Evolutionary conservation across 1,140 invertebrate genomes (phyloP).

Genomic region (Sogatella furcifera): DNA sequence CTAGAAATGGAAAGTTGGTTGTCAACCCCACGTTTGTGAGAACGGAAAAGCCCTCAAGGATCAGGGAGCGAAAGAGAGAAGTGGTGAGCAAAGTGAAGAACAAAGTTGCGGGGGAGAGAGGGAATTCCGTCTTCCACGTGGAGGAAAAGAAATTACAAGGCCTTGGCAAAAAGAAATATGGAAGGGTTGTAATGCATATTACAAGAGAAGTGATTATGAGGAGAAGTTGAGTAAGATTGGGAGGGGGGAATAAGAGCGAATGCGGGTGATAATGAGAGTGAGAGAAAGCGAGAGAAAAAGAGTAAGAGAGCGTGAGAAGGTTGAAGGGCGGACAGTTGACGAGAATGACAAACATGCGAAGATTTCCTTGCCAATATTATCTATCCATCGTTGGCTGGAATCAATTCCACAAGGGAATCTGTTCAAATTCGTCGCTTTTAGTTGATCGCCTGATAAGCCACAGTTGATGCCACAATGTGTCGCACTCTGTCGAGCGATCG

Average conservation of each 20-base stretch:
- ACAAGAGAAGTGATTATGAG: neutral
- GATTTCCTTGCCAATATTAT: neutral
- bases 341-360: no score
- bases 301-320: no score
- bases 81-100: neutral
- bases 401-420: no score
- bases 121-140: conserved; percentile 5
- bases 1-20: no score
- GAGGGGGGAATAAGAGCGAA: neutral
- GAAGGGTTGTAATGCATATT: conserved; percentile 11
- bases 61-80: neutral
- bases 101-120: conserved; percentile 1
- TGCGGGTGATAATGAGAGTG: neutral
- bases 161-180: neutral
- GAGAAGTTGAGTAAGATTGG: neutral
- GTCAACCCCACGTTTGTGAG: no score
- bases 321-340: no score
- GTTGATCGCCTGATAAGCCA: neutral
- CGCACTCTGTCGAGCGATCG: neutral
- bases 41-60: neutral
- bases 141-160: neutral
- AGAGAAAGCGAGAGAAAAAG: no score
- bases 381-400: no score
- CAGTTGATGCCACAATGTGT: neutral
- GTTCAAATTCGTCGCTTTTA: no score